Percentiles rank a stretch among this genome's conserved stretches.
phyloP scores from a whole-genome alignment of 2,888 invertebrate genomes.

The Carcina quercana region DNA sequence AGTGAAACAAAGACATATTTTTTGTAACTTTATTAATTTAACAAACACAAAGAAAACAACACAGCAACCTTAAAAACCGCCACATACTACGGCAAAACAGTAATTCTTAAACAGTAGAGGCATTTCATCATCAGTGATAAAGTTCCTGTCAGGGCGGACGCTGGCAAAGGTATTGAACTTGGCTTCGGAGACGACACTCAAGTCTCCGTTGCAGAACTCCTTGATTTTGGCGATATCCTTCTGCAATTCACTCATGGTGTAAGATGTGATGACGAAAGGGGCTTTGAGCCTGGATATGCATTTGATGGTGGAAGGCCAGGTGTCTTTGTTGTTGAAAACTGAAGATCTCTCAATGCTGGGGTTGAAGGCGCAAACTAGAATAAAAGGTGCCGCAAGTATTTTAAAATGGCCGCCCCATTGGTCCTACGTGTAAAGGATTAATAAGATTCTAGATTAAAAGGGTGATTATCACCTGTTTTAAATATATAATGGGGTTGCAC shows the following conservation, averaged over 20 bases:
- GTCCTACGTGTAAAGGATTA: neutral
- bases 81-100: constrained; percentile 72
- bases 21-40: neutral
- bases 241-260: constrained; percentile 78
- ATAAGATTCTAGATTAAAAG: too few relatives aligned
- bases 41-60: constrained; percentile 8
- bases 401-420: neutral
- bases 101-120: constrained; percentile 84
- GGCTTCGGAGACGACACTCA: constrained; percentile 69
- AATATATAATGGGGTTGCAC: too few relatives aligned
- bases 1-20: neutral
- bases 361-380: constrained; percentile 81
- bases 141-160: constrained; percentile 81
- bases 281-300: constrained; percentile 69
- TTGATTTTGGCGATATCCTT: constrained; percentile 76
- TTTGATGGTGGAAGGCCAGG: constrained; percentile 79
- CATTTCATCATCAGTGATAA: constrained; percentile 80
- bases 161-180: constrained; percentile 79
- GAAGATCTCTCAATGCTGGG: constrained; percentile 81
- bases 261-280: constrained; percentile 79
- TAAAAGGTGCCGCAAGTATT: constrained; percentile 6
- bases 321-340: constrained; percentile 76
- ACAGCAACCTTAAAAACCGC: constrained; percentile 18
- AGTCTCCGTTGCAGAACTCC: constrained; percentile 51
- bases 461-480: too few relatives aligned